Evolutionary conservation across 2,888 invertebrate species (phyloP).

Genomic region (Caenorhabditis virilis): DNA sequence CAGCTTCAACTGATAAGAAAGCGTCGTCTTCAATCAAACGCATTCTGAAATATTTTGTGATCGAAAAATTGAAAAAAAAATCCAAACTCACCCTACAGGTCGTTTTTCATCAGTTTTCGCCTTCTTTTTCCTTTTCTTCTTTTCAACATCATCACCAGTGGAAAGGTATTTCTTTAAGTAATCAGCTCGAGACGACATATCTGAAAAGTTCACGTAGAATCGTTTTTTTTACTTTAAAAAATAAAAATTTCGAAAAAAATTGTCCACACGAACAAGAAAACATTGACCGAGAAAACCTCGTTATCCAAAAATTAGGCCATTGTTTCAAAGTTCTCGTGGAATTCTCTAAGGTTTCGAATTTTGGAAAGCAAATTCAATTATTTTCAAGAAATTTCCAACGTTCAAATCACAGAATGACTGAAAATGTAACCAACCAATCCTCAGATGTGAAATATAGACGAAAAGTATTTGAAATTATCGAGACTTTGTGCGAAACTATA

Average conservation of each 20-base stretch:
- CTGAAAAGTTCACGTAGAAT: not conserved
- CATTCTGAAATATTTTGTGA: constrained; percentile 34
- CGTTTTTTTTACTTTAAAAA: not conserved
- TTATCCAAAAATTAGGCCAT: no score
- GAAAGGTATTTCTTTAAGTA: constrained; percentile 46
- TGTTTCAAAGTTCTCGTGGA: no score
- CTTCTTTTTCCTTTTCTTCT: constrained; percentile 46
- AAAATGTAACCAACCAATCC: no score
- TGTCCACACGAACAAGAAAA: not conserved
- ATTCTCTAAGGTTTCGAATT: no score
- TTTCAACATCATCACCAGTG: constrained; percentile 12
- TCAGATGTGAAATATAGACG: not conserved
- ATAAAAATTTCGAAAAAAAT: not conserved
- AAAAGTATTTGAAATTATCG: constrained; percentile 18
- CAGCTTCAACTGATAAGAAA: constrained; percentile 45
- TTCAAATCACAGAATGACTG: no score
- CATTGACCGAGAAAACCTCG: not conserved
- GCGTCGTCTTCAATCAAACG: constrained; percentile 55
- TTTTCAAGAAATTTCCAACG: no score
- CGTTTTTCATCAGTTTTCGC: constrained; percentile 11
- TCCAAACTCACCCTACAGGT: constrained; percentile 17
- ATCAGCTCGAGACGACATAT: constrained; percentile 43
- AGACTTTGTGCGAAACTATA: constrained; percentile 25
- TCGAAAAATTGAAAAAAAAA: not conserved
- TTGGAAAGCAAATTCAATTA: no score